Evolutionary conservation across 2,113 vertebrate species (phyloP), one percentile per base, ranked within the genome.

Genomic region (Xiphorhynchus elegans): DNA sequence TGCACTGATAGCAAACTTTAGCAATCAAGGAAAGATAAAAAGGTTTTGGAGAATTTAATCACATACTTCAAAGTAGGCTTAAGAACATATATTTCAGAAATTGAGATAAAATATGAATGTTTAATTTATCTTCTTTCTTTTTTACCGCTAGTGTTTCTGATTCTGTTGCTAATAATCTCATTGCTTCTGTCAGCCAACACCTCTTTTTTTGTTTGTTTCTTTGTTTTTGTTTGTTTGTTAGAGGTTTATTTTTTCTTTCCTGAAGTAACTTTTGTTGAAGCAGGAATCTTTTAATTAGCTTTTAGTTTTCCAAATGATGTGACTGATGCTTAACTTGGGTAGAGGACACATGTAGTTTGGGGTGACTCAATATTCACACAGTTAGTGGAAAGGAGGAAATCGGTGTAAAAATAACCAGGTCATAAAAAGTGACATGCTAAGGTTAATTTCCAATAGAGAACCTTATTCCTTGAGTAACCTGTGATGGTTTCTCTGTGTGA

Each of bases 31-130:
- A 90, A 92, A 96, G 96, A 97, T 97, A 95, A 97, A 97, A 97
- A 97, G 96, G 69, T 83, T 95, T 87, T 58, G 75, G 92, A 91
- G 93, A 87, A 96, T 95, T 96, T 97, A 97, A 97, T 97, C 97
- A 97, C 21, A 1, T 95, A 96, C 96, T 97, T 97, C 97, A 97
- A 96, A 97, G 97, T 94, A 94, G 66, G 72, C 89, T 95, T 97
- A 97, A 97, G 96, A 97, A 97, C 92, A 93, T 94, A 96, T 97
- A 97, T 97, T 97, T 97, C 96, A 97, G 91, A 96, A 97, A 97
- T 64, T 72, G 94, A 97, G 95, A 94, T 97, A 97, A 96, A 97
- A 95, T 96, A 97, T 97, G 95, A 97, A 97, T 97, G 88, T 95
- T 97, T 97, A 97, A 97, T 97, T 96, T 95, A 93, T 72, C 78